Percentiles rank a stretch among this genome's conserved stretches.
Conservation (phyloP, 2,797 vertebrate genomes). For the Carduelis carduelis region DNA sequence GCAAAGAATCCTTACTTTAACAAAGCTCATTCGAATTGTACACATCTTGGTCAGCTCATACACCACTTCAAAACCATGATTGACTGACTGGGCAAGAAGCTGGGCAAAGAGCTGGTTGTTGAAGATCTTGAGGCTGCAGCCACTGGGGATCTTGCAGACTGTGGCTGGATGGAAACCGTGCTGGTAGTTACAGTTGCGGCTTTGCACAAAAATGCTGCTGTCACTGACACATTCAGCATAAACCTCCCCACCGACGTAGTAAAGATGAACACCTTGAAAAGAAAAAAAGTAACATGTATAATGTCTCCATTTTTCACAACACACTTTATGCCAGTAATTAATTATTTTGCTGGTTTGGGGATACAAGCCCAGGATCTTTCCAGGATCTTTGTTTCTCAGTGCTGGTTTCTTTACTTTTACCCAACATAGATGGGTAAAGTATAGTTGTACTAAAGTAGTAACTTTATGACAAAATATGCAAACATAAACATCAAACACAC, state of each 20-base stretch:
- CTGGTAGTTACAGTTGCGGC: constrained; percentile 98
- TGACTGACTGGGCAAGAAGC: constrained; percentile 94
- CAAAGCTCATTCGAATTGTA: constrained; percentile 97
- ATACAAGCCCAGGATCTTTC: not conserved
- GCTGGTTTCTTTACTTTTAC: not conserved
- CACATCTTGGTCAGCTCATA: constrained; percentile 99
- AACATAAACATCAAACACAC: not conserved
- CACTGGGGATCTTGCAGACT: constrained; percentile 97
- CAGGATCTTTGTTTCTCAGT: not conserved
- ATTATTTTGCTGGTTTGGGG: not conserved
- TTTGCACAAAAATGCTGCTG: constrained; percentile 99
- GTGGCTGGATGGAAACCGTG: constrained; percentile 97
- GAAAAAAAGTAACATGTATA: not conserved
- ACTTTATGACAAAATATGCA: not conserved
- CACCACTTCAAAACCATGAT: constrained; percentile 96
- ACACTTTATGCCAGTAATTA: not conserved
- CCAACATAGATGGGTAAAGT: not conserved
- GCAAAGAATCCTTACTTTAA: constrained; percentile 85
- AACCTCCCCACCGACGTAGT: constrained; percentile 95
- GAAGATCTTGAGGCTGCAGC: constrained; percentile 99
- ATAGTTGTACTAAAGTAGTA: not conserved
- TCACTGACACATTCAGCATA: constrained; percentile 97
- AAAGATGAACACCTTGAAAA: constrained; percentile 88
- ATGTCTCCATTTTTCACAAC: not conserved
- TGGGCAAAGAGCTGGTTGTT: constrained; percentile 99